A percentile compares a stretch with the other conserved stretches of the same genome.
phyloP scores from a whole-genome alignment of 2,797 vertebrate genomes.

The Hoplostethus mediterraneus region DNA sequence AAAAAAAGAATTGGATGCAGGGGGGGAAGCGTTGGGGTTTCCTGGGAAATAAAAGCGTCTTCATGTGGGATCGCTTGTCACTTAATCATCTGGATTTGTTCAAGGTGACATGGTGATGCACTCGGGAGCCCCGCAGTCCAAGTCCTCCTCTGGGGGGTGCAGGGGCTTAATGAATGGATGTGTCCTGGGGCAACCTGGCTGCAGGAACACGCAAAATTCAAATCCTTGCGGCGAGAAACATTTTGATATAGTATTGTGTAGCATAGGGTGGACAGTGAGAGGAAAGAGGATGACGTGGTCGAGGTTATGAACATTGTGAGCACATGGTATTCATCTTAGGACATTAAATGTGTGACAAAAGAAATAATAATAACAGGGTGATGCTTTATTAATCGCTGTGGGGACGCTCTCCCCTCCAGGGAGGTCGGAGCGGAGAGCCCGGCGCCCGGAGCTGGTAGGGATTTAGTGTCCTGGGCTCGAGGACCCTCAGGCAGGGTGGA shows the following conservation, averaged over 20 bases:
- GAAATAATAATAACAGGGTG: slow-evolving; percentile 1
- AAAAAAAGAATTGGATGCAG: slow-evolving; percentile 71
- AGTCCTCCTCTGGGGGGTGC: slow-evolving; percentile 73
- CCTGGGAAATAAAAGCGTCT: slow-evolving; percentile 83
- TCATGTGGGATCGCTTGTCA: slow-evolving; percentile 80
- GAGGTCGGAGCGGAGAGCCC: too few species aligned
- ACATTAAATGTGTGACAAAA: slow-evolving; percentile 34
- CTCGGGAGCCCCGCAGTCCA: slow-evolving; percentile 68
- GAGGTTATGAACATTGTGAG: slow-evolving; percentile 31
- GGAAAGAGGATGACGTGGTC: slow-evolving; percentile 51
- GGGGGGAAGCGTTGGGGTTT: slow-evolving; percentile 66
- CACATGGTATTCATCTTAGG: background rate
- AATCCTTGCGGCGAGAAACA: slow-evolving; percentile 37
- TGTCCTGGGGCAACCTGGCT: slow-evolving; percentile 68
- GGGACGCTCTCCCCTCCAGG: background rate
- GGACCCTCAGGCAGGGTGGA: background rate
- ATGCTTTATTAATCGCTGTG: slow-evolving; percentile 36
- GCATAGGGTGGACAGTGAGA: slow-evolving; percentile 18
- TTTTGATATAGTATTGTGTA: too few species aligned
- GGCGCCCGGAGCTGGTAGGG: background rate
- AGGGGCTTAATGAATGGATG: slow-evolving; percentile 76
- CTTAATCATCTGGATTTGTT: slow-evolving; percentile 84
- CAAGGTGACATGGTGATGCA: slow-evolving; percentile 85
- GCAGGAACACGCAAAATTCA: slow-evolving; percentile 26
- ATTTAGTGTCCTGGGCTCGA: slow-evolving; percentile 15